Base-by-base conservation (phyloP, 1,140 invertebrate species). In the Vanessa atalanta region DNA sequence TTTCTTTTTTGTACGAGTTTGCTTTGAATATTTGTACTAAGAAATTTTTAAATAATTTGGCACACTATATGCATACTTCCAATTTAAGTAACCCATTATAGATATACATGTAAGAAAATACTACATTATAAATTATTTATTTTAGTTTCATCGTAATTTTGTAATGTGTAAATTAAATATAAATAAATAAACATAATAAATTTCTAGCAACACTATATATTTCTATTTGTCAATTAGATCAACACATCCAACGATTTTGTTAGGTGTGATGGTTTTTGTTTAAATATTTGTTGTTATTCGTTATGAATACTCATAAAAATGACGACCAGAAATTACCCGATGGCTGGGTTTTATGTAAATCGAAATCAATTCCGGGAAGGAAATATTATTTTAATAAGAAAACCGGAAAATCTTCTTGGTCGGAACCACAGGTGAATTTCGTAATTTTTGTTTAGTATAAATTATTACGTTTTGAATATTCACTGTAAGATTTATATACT, bases 321-420 rank as follows among this genome's bases (percentile, higher is more conserved):
- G 79, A 81, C 26, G 74, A 73, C 37, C 69, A 79, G 23, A 79
- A 88, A 61, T 57, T 90, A 48, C 80, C 86, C n/a, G 84, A 89
- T 73, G 89, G 89, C 26, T 92, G 90, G 90, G 83, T 88, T 50
- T 79, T 83, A 55, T 92, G 89, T 79, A 78, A 75, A 47, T 92
- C 90, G 7, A 92, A 89, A 79, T 90, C 88, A n/a, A 91, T 81
- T 79, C 90, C 88, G 16, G 89, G 89, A 8, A 88, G 87, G 78
- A 87, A 87, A 72, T 92, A 91, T 81, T 92, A 87, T 84, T 92
- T 91, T 70, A 90, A 92, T 65, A 89, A 79, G 76, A 91, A 84
- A 83, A 91, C 88, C 48, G 89, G 90, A 60, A 90, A 89, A 79
- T 92, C 90, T 72, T 88, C 88, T 68, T 92, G 90, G 90, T 84